Conservation (phyloP, 2,797 vertebrate genomes). For the Naso thynnoides region DNA sequence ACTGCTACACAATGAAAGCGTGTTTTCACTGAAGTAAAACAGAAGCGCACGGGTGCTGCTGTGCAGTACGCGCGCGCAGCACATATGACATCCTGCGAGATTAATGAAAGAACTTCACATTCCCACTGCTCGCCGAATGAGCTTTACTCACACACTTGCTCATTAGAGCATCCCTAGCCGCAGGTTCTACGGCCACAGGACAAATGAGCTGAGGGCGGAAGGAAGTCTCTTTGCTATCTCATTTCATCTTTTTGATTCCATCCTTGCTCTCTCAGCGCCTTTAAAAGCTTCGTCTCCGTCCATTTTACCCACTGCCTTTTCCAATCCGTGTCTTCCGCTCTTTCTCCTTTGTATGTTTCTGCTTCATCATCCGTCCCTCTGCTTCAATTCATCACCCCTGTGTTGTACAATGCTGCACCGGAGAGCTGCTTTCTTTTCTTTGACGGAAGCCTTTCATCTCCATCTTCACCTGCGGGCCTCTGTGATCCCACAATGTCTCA, state of each 20-base stretch:
- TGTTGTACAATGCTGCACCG: conserved; percentile 23
- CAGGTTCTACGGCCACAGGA: conserved; percentile 47
- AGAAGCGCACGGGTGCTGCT: conserved; percentile 15
- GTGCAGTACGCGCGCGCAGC: conserved; percentile 27
- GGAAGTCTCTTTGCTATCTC: conserved; percentile 43
- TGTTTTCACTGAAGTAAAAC: conserved; percentile 17
- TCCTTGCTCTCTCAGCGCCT: conserved; percentile 32
- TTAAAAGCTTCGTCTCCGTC: conserved; percentile 44
- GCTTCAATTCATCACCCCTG: conserved; percentile 42
- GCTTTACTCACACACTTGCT: conserved; percentile 39
- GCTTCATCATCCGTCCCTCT: conserved; percentile 29
- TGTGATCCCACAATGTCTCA: conserved; percentile 45
- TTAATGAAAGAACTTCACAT: conserved; percentile 40
- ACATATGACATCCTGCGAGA: conserved; percentile 44
- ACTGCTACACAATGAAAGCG: neutral
- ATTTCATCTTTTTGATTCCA: conserved; percentile 49
- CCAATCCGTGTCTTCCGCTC: conserved; percentile 19
- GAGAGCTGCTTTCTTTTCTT: conserved; percentile 29
- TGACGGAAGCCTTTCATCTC: conserved; percentile 60
- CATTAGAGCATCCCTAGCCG: conserved; percentile 60
- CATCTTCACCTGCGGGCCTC: conserved; percentile 59
- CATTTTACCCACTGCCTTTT: conserved; percentile 35
- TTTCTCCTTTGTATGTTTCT: conserved; percentile 43
- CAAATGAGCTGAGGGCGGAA: conserved; percentile 57
- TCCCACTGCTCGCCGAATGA: conserved; percentile 19